These are phyloP conservation scores for Oriolus oriolus DNA, from an alignment of 2,113 vertebrate species.

Conservation along the genomic window DNA sequence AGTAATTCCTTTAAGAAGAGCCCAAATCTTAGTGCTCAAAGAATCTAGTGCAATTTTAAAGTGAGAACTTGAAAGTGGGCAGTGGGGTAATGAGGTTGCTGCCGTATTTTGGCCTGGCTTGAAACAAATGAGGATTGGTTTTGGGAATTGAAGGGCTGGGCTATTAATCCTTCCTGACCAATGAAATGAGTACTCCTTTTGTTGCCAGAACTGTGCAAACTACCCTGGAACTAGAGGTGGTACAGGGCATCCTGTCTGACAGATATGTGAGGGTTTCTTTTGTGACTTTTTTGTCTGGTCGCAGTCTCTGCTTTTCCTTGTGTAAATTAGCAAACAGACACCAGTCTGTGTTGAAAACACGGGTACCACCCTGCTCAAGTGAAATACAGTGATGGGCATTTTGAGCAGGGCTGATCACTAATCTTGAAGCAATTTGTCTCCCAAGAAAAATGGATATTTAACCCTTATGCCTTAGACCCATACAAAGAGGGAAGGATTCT, in stretches of 20 bases:
- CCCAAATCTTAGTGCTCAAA: not conserved
- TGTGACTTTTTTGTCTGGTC: not conserved
- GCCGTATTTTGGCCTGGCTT: not conserved
- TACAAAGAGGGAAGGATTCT: not conserved
- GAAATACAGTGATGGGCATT: not conserved
- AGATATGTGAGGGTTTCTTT: not conserved
- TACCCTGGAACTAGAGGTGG: not conserved
- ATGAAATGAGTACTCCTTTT: not conserved
- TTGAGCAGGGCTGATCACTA: not conserved
- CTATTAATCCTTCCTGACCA: not conserved
- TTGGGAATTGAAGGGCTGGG: not conserved
- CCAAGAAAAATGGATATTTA: not conserved
- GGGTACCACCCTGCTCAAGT: not conserved
- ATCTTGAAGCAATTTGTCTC: not conserved
- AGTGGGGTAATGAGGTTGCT: not conserved
- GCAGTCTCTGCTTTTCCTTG: not conserved
- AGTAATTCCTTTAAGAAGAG: not conserved
- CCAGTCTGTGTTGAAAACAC: not conserved
- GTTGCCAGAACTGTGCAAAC: not conserved
- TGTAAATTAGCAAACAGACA: not conserved
- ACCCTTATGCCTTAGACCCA: not conserved
- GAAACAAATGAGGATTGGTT: not conserved
- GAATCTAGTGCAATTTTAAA: not conserved
- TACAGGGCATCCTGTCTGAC: not conserved
- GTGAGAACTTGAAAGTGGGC: not conserved